Evolutionary conservation across 2,797 vertebrate genomes (phyloP).

Genomic region (Typhlichthys subterraneus): DNA sequence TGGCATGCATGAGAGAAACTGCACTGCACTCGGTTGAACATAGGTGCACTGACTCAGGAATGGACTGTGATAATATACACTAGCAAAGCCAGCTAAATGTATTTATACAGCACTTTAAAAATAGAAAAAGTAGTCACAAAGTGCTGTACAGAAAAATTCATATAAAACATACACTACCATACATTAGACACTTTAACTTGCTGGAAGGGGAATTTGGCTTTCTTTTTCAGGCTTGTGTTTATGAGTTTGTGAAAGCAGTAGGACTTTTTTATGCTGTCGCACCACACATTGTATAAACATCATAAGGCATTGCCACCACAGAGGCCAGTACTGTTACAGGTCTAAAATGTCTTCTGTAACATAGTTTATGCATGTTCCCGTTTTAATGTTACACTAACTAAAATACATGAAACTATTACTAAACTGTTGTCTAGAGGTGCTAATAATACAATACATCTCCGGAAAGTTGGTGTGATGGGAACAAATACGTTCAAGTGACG

Average conservation of each 20-base stretch:
- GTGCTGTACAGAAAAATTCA: too few species aligned
- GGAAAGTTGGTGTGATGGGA: too few species aligned
- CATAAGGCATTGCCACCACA: background rate
- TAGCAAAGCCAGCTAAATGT: too few species aligned
- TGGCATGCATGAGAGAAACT: constrained; percentile 70
- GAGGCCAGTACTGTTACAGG: background rate
- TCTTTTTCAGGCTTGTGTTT: background rate
- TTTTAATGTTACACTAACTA: too few species aligned
- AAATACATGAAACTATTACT: too few species aligned
- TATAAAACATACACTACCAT: constrained; percentile 13
- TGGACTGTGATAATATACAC: background rate
- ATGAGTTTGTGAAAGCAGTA: background rate
- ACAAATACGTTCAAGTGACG: too few species aligned
- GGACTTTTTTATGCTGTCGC: constrained; percentile 1
- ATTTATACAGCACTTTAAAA: too few species aligned
- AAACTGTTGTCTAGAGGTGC: too few species aligned
- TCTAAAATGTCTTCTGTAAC: background rate
- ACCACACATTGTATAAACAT: constrained; percentile 4
- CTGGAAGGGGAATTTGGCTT: constrained; percentile 14
- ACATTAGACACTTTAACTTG: constrained; percentile 5
- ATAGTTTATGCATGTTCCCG: too few species aligned
- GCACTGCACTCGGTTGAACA: constrained; percentile 56
- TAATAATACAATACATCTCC: too few species aligned
- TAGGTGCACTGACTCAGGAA: constrained; percentile 1
- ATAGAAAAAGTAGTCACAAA: too few species aligned